Percentiles rank a stretch among this genome's conserved stretches.
Conservation (phyloP, 1,140 invertebrate species). For the Plectrocnemia conspersa region DNA sequence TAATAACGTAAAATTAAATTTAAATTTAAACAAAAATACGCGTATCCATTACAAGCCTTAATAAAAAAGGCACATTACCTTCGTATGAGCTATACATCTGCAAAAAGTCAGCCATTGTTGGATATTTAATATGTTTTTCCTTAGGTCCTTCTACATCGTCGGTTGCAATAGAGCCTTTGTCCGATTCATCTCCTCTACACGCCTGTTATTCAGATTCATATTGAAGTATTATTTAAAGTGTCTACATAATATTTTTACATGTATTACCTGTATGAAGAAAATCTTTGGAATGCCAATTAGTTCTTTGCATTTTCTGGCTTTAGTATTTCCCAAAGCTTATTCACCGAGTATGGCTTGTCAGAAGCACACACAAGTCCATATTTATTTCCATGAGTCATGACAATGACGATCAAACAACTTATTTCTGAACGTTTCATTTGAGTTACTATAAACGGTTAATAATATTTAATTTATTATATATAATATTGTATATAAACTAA, state of each 20-base stretch:
- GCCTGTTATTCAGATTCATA: conserved; percentile 3
- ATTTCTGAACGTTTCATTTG: not conserved
- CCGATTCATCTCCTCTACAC: conserved; percentile 8
- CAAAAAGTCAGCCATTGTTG: conserved; percentile 16
- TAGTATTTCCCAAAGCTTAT: conserved; percentile 7
- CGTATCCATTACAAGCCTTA: too few species aligned
- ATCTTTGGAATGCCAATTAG: conserved; percentile 11
- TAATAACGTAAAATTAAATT: too few species aligned
- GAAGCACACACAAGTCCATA: conserved; percentile 1
- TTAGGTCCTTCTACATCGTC: not conserved
- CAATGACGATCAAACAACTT: conserved; percentile 12
- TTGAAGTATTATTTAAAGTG: not conserved
- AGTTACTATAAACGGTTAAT: too few species aligned
- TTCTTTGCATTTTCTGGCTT: not conserved
- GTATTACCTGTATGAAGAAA: conserved; percentile 16
- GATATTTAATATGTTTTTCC: conserved; percentile 3
- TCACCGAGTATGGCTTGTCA: conserved; percentile 5
- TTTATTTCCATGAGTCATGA: conserved; percentile 12
- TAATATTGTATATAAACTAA: too few species aligned
- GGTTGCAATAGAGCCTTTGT: not conserved
- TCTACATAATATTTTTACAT: not conserved
- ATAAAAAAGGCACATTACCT: too few species aligned
- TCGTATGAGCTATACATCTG: conserved; percentile 18
- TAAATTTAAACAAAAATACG: too few species aligned
- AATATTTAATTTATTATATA: too few species aligned